phyloP scores from a whole-genome alignment of 2,888 invertebrate genomes.

The Dichetophora obliterata region DNA sequence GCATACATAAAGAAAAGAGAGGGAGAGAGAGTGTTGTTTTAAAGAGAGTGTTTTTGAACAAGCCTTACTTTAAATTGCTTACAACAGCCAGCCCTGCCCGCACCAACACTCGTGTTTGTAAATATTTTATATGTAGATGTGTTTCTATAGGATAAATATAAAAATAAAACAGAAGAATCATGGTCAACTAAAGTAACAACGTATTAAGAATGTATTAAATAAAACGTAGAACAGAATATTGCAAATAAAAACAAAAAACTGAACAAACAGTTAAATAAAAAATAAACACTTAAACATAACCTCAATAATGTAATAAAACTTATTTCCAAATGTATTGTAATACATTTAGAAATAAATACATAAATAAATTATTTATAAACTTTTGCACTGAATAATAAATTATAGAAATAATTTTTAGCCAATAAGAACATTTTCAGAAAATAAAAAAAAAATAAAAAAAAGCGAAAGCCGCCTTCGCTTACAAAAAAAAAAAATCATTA shows the following conservation, averaged over 20 bases:
- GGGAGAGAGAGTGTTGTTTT: too few relatives aligned
- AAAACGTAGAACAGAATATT: slow-evolving; percentile 7
- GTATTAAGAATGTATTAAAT: slow-evolving; percentile 12
- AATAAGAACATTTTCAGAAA: slow-evolving; percentile 37
- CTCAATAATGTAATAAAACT: neutral
- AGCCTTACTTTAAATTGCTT: too few relatives aligned
- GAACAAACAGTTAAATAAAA: slow-evolving; percentile 50
- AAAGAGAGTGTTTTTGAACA: too few relatives aligned
- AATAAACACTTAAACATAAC: neutral
- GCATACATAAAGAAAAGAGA: too few relatives aligned
- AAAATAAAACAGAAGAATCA: neutral
- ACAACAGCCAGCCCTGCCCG: too few relatives aligned
- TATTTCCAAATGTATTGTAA: neutral
- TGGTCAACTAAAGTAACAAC: neutral
- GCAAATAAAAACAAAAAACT: slow-evolving; percentile 36
- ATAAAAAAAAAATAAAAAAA: slow-evolving; percentile 27
- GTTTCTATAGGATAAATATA: neutral
- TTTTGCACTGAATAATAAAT: slow-evolving; percentile 32
- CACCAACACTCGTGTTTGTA: neutral
- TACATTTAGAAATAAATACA: neutral
- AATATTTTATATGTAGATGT: neutral
- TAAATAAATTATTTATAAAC: slow-evolving; percentile 10
- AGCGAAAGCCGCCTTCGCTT: slow-evolving; percentile 46
- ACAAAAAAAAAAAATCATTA: slow-evolving; percentile 17
- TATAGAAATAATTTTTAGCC: slow-evolving; percentile 25